These are phyloP conservation scores for Teleogryllus occipitalis DNA, from an alignment of 1,140 invertebrate species.

Conservation along the genomic window DNA sequence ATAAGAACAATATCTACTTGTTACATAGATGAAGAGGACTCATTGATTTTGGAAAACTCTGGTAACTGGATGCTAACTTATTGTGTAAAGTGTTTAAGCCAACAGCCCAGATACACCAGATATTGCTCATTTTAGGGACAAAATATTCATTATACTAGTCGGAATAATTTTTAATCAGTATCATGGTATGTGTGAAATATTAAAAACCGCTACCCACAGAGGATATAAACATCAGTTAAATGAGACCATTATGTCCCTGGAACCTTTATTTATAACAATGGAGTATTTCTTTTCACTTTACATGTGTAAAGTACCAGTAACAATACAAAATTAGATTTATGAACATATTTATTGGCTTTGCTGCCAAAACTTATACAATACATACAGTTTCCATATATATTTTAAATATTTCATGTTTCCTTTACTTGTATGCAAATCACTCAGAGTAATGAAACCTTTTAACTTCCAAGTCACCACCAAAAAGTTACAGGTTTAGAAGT, in stretches of 20 bases:
- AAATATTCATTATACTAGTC: neutral
- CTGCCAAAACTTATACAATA: neutral
- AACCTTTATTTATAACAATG: neutral
- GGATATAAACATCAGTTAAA: neutral
- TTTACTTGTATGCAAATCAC: neutral
- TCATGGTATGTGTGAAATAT: neutral
- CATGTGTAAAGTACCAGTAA: neutral
- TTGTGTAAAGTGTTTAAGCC: neutral
- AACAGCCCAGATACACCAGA: neutral
- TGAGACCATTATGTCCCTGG: neutral
- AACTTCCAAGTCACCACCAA: neutral
- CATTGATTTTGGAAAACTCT: neutral
- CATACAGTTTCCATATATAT: neutral
- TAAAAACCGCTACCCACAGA: neutral
- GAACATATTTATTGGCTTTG: neutral
- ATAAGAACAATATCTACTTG: neutral
- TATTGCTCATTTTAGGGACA: neutral
- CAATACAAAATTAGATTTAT: constrained; percentile 1
- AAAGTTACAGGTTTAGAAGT: neutral
- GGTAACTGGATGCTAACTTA: neutral
- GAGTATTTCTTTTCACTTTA: neutral
- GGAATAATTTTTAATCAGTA: neutral
- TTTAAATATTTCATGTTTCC: neutral
- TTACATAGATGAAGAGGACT: neutral
- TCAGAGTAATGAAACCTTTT: neutral